Conservation (phyloP, 2,888 invertebrate species). For the Hirtodrosophila histrioides region DNA sequence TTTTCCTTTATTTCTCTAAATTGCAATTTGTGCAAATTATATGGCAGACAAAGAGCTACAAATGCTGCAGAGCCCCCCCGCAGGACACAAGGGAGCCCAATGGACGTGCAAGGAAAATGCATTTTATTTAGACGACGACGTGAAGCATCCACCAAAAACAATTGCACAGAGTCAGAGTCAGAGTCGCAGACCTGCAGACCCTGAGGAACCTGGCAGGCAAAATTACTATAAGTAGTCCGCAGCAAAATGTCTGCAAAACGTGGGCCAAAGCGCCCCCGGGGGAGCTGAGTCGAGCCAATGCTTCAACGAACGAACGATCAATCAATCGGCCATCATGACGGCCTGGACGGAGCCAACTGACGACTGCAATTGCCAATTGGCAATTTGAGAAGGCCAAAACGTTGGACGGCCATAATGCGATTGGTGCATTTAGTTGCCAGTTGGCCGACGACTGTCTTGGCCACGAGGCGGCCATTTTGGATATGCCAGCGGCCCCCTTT, state of each 20-base stretch:
- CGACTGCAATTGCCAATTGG: conserved; percentile 33
- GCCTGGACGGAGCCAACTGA: conserved; percentile 5
- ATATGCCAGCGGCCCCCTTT: conserved; percentile 35
- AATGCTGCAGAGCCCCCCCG: conserved; percentile 45
- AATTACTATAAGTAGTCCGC: conserved; percentile 65
- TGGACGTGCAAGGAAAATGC: conserved; percentile 70
- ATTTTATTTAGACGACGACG: conserved; percentile 66
- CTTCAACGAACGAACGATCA: conserved; percentile 32
- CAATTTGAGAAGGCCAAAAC: conserved; percentile 67
- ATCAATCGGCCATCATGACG: conserved; percentile 57
- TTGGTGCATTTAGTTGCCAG: conserved; percentile 76
- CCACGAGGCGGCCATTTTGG: conserved; percentile 67
- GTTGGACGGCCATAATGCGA: conserved; percentile 74
- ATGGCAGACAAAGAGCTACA: conserved; percentile 71
- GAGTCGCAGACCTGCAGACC: conserved; percentile 5
- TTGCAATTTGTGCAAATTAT: conserved; percentile 80
- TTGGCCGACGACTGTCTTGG: conserved; percentile 27
- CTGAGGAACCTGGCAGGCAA: conserved; percentile 21
- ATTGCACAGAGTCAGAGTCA: conserved; percentile 11
- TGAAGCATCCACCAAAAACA: conserved; percentile 35
- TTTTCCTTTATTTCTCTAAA: conserved; percentile 76
- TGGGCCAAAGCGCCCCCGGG: conserved; percentile 63
- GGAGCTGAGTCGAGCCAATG: conserved; percentile 17
- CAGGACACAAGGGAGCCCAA: conserved; percentile 27
- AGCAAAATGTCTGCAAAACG: conserved; percentile 77